Conservation (phyloP, 2,113 vertebrate species). For the Oxyruncus cristatus region DNA sequence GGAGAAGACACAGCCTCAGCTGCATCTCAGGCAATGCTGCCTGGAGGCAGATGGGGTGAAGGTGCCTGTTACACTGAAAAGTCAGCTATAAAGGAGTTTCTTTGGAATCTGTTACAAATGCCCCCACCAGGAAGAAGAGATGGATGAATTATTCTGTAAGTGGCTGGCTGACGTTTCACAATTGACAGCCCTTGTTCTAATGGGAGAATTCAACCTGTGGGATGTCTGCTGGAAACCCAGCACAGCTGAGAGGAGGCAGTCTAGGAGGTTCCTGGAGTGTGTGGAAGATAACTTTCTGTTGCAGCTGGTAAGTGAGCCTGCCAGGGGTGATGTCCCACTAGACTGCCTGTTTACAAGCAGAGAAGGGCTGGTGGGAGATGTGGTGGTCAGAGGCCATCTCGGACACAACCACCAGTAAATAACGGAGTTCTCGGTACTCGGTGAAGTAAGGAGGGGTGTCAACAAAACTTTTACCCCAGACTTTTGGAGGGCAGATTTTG, state of each 20-base stretch:
- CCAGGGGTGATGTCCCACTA: neutral
- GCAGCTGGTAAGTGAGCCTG: neutral
- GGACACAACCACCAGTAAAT: neutral
- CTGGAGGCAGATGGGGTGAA: neutral
- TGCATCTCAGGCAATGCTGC: neutral
- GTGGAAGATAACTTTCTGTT: neutral
- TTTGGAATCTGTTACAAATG: neutral
- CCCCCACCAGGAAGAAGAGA: too few relatives aligned
- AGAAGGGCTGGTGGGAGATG: neutral
- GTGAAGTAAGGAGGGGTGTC: neutral
- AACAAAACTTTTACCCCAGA: neutral
- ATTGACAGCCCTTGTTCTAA: neutral
- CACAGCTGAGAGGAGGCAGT: neutral
- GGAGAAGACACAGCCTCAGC: neutral
- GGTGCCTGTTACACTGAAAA: neutral
- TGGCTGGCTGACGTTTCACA: neutral
- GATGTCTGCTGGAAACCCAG: neutral
- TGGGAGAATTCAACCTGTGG: neutral
- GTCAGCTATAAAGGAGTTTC: neutral
- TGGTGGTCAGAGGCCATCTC: neutral
- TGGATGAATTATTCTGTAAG: neutral
- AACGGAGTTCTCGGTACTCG: neutral
- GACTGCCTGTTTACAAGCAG: neutral
- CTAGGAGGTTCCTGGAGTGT: neutral
- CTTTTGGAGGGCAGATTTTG: neutral